Percentiles rank a stretch among this genome's conserved stretches.
Evolutionary conservation across 2,797 vertebrate species (phyloP).

Genomic region (Tolypeutes matacus): DNA sequence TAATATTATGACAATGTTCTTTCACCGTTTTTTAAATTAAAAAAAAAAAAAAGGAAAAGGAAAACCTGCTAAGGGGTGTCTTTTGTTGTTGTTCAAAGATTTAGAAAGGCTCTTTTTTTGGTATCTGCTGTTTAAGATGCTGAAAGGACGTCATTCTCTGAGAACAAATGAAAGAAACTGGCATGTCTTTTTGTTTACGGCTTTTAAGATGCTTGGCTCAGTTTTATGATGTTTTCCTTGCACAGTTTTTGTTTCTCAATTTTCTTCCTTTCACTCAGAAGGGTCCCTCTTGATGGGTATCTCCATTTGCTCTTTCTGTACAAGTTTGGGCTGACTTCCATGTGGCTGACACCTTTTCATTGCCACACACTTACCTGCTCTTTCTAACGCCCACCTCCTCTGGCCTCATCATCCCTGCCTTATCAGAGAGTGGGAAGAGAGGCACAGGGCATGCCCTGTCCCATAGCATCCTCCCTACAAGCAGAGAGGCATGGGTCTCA

Average conservation of each 20-base stretch:
- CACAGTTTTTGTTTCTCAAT: not conserved
- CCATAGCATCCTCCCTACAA: not conserved
- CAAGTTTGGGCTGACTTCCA: accelerated
- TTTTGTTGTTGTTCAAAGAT: not conserved
- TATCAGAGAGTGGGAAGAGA: not conserved
- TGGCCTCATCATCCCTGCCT: not conserved
- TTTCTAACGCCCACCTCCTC: not conserved
- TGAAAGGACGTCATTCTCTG: not conserved
- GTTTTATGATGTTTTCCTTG: not conserved
- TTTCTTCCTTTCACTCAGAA: not conserved
- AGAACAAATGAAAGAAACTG: not conserved
- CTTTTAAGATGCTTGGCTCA: not conserved
- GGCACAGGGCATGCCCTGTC: not conserved
- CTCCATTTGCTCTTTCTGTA: not conserved
- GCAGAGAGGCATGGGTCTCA: not conserved
- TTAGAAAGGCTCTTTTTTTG: not conserved
- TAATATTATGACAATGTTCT: no score
- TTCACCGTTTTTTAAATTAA: no score
- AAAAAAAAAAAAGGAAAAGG: not conserved
- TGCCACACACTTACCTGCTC: not conserved
- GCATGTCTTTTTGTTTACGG: not conserved
- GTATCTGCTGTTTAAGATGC: not conserved
- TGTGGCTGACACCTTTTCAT: not conserved
- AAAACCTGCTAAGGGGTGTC: not conserved
- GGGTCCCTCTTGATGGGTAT: accelerated